A percentile compares a stretch with the other conserved stretches of the same genome.
Conservation (phyloP, 2,888 invertebrate genomes). For the Teinopalpus imperialis region DNA sequence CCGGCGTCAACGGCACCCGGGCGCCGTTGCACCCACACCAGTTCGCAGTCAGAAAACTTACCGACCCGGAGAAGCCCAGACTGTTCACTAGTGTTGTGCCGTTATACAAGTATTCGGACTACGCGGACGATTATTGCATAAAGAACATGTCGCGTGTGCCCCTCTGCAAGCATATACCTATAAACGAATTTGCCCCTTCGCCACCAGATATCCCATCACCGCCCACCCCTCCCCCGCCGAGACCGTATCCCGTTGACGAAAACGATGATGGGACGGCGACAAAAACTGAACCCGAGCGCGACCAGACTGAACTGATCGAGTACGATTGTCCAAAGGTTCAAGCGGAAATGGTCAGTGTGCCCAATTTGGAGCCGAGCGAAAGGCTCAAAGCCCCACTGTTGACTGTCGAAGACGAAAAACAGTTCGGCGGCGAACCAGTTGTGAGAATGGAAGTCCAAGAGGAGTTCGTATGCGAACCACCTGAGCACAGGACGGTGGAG, state of each 20-base stretch:
- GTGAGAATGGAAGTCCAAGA: slow-evolving; percentile 28
- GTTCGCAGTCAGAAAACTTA: slow-evolving; percentile 62
- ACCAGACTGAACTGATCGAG: slow-evolving; percentile 18
- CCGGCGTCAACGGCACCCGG: slow-evolving; percentile 84
- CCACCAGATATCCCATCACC: slow-evolving; percentile 62
- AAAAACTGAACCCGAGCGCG: slow-evolving; percentile 30
- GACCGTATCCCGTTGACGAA: slow-evolving; percentile 57
- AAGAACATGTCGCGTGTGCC: slow-evolving; percentile 66
- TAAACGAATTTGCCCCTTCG: slow-evolving; percentile 63
- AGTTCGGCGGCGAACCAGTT: slow-evolving; percentile 34
- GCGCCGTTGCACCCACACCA: slow-evolving; percentile 61
- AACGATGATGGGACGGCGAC: slow-evolving; percentile 27
- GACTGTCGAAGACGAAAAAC: slow-evolving; percentile 48
- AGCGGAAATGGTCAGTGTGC: slow-evolving; percentile 41
- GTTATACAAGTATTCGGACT: slow-evolving; percentile 72
- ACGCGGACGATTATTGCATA: slow-evolving; percentile 71
- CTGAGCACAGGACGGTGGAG: slow-evolving; percentile 67
- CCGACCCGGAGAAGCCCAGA: slow-evolving; percentile 47
- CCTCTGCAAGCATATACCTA: slow-evolving; percentile 57
- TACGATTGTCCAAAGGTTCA: slow-evolving; percentile 30
- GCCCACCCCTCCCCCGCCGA: slow-evolving; percentile 53
- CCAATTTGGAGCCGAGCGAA: slow-evolving; percentile 55
- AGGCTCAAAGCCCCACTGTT: slow-evolving; percentile 59
- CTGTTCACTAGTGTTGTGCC: slow-evolving; percentile 70
- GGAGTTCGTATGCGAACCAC: slow-evolving; percentile 44